Base-by-base conservation (phyloP, 1,140 invertebrate species). In the Leptinotarsa lineolata region DNA sequence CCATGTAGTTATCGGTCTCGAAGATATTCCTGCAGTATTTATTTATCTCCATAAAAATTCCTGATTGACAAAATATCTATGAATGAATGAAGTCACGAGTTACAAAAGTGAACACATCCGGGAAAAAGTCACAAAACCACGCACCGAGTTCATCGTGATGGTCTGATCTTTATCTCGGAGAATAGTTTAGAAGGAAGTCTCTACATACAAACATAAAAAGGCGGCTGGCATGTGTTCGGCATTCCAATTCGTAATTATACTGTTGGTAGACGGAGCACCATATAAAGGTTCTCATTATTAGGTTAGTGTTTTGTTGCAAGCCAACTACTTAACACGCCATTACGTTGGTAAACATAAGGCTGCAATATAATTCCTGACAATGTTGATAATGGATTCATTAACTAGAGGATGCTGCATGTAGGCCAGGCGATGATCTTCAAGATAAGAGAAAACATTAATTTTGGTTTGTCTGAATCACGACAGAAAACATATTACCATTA, bases 311-410 rank as follows among this genome's bases (percentile, higher is more conserved):
- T 24, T 66, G 64, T 30, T 66, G 64, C 16, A 39, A 44, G 22
- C 64, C 64, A 66, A 66, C 64, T 39, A 66, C 64, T 66, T 66
- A 66, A 39, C 64, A 44, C 64, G 30, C 22, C 30, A 66, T 66
- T 66, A 66, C 39, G 64, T 66, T 66, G 64, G 64, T 66, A 66
- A 66, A 66, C 64, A 66, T 24, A n/a, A 66, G 30, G 39, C 64
- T 66, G 60, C 71, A 71, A 72, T 70, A 68, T 64, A 71, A 71
- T 71, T 74, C 68, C 59, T 21, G 61, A 54, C 44, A 58, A 46
- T 65, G 63, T 69, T 66, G 71, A 74, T 74, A 74, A 74, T 70
- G 66, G 68, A 54, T 61, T 74, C 73, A 72, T 74, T 74, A 74
- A 74, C 64, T 69, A 54, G 70, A 70, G 48, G 48, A 54, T 54